Evolutionary conservation across 2,888 invertebrate genomes (phyloP).

Genomic region (Eilema depressum): DNA sequence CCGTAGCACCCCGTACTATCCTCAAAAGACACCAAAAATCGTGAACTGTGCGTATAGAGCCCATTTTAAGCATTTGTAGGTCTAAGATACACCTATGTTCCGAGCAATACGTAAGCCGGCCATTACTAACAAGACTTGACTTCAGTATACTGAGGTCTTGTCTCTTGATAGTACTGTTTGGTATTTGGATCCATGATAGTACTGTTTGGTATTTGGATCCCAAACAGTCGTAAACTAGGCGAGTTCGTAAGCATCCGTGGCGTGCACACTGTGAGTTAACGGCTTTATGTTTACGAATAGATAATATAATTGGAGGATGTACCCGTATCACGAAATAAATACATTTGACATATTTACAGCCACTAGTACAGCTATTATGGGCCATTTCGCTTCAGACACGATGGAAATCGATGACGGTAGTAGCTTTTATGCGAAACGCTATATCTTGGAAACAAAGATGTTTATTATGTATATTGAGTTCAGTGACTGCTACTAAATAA

Average conservation of each 20-base stretch:
- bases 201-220: neutral
- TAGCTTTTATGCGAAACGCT: constrained; percentile 31
- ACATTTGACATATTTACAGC: constrained; percentile 32
- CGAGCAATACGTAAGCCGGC: no score
- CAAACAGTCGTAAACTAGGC: neutral
- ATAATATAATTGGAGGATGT: constrained; percentile 32
- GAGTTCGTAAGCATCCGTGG: neutral
- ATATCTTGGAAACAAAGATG: constrained; percentile 27
- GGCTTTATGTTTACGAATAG: constrained; percentile 16
- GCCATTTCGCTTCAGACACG: constrained; percentile 34
- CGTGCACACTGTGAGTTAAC: neutral
- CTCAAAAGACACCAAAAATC: no score
- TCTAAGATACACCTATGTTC: no score
- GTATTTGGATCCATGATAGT: neutral
- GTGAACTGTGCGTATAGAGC: no score
- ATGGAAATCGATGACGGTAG: constrained; percentile 37
- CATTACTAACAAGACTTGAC: no score
- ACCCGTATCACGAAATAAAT: constrained; percentile 38
- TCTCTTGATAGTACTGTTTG: neutral
- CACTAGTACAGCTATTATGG: constrained; percentile 29
- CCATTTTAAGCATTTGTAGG: no score
- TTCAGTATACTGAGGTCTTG: neutral
- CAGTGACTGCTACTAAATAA: constrained; percentile 16
- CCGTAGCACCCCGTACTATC: no score
- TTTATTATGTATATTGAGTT: constrained; percentile 8